Percentiles rank a stretch among this genome's conserved stretches.
These are phyloP conservation scores for Phyllotreta cruciferae DNA, from an alignment of 2,888 invertebrate genomes.

Conservation along the genomic window DNA sequence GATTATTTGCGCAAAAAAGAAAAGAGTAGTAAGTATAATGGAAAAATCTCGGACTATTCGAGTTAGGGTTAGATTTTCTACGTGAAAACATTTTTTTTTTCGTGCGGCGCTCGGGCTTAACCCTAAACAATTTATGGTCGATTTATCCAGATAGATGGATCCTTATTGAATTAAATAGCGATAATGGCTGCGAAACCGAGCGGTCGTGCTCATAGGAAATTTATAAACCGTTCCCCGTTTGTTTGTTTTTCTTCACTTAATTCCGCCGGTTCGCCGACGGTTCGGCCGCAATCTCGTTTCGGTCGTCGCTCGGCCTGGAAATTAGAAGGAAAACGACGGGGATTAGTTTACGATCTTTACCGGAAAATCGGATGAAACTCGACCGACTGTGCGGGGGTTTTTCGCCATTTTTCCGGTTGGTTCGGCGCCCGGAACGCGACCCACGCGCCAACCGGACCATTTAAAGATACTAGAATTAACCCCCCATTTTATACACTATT, in stretches of 20 bases:
- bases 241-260: conserved; percentile 44
- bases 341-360: conserved; percentile 26
- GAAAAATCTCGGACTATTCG: conserved; percentile 9
- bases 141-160: conserved; percentile 58
- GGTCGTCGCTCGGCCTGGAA: conserved; percentile 24
- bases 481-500: too few relatives aligned
- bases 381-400: conserved; percentile 10
- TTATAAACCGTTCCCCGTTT: conserved; percentile 44
- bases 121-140: conserved; percentile 58
- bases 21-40: too few relatives aligned
- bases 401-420: conserved; percentile 1
- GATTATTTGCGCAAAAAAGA: too few relatives aligned
- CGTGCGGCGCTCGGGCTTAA: conserved; percentile 43
- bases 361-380: conserved; percentile 20
- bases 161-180: conserved; percentile 59
- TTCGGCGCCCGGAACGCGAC: background rate
- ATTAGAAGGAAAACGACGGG: conserved; percentile 25
- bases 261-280: conserved; percentile 22
- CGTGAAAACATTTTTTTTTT: conserved; percentile 31
- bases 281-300: conserved; percentile 24
- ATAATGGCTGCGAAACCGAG: conserved; percentile 51
- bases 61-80: conserved; percentile 9
- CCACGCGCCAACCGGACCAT: too few relatives aligned
- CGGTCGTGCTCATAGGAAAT: conserved; percentile 46
- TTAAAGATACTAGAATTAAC: too few relatives aligned